A percentile compares a stretch with the other conserved stretches of the same genome.
Evolutionary conservation across 1,140 invertebrate species (phyloP).

Genomic region (Bombus pyrosoma): DNA sequence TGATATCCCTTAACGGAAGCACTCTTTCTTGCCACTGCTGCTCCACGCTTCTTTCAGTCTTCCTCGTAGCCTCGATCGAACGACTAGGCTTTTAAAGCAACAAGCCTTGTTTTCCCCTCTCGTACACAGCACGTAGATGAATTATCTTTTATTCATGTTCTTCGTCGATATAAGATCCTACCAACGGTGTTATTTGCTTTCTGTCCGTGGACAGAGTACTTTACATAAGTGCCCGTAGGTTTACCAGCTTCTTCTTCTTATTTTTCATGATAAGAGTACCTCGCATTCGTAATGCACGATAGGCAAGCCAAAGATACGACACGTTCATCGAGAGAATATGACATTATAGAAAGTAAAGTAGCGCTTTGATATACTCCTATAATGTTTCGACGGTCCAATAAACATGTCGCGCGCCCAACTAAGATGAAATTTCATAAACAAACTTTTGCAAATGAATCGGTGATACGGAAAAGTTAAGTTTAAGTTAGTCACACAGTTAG

Average conservation of each 20-base stretch:
- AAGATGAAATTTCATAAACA: too few species aligned
- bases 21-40: too few species aligned
- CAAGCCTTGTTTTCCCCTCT: conserved; percentile 52
- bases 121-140: conserved; percentile 68
- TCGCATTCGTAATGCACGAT: neutral
- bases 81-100: conserved; percentile 20
- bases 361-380: neutral
- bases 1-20: neutral
- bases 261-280: conserved; percentile 43
- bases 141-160: conserved; percentile 78
- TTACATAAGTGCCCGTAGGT: conserved; percentile 61
- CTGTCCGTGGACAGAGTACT: conserved; percentile 60
- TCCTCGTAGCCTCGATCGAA: conserved; percentile 25
- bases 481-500: neutral
- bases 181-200: conserved; percentile 47
- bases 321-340: neutral
- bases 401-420: neutral
- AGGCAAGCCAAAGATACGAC: conserved; percentile 4
- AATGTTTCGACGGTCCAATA: neutral
- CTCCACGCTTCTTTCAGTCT: conserved; percentile 1
- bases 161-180: conserved; percentile 16
- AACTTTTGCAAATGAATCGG: neutral
- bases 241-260: conserved; percentile 58
- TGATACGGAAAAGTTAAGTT: neutral
- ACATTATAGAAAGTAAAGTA: neutral